phyloP scores from a whole-genome alignment of 2,888 invertebrate genomes.

The Argyresthia goedartella region DNA sequence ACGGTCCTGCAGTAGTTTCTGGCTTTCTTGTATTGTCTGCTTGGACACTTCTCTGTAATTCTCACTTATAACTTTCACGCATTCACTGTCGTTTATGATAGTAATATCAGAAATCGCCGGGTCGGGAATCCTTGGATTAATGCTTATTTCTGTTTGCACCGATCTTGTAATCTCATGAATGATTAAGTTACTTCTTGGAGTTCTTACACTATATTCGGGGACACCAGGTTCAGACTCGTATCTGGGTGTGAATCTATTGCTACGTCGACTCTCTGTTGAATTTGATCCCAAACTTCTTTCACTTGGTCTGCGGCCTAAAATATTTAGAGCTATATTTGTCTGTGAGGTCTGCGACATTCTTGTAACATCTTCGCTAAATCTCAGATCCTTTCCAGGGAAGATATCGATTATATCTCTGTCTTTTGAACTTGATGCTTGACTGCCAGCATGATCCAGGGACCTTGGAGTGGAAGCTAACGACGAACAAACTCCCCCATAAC shows the following conservation, averaged over 20 bases:
- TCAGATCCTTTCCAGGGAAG: not conserved
- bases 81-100: constrained; percentile 32
- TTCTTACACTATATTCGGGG: too few relatives aligned
- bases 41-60: constrained; percentile 23
- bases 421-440: not conserved
- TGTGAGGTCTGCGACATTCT: constrained; percentile 2
- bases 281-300: not conserved
- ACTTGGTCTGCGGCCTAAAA: not conserved
- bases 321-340: not conserved
- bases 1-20: constrained; percentile 1
- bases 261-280: too few relatives aligned
- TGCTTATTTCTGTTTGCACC: constrained; percentile 56
- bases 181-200: not conserved
- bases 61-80: constrained; percentile 34
- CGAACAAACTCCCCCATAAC: not conserved
- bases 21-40: not conserved
- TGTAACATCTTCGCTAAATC: not conserved
- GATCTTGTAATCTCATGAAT: constrained; percentile 40
- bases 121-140: constrained; percentile 50
- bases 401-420: not conserved
- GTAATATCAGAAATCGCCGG: constrained; percentile 47
- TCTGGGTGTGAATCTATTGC: too few relatives aligned
- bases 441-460: not conserved
- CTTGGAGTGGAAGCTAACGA: too few relatives aligned
- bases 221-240: too few relatives aligned